phyloP scores from a whole-genome alignment of 2,888 invertebrate species.

The Sarcophaga subvicina region DNA sequence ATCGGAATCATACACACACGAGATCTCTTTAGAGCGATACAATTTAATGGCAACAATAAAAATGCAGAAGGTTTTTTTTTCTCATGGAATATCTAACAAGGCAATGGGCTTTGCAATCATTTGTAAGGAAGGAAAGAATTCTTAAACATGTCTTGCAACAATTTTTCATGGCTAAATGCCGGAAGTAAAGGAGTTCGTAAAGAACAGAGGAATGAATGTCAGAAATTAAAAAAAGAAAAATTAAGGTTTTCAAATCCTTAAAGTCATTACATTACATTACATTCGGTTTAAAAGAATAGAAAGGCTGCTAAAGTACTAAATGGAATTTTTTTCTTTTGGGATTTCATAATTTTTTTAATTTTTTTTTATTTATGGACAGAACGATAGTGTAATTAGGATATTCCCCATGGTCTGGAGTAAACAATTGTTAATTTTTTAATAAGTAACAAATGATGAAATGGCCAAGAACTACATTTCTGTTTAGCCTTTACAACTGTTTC shows the following conservation, averaged over 20 bases:
- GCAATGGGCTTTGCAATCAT: too few relatives aligned
- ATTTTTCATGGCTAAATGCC: constrained; percentile 63
- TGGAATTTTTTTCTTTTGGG: background rate
- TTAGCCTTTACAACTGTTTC: too few relatives aligned
- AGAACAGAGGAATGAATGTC: background rate
- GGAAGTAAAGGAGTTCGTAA: constrained; percentile 59
- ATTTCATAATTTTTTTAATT: too few relatives aligned
- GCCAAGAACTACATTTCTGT: too few relatives aligned
- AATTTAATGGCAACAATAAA: constrained; percentile 12
- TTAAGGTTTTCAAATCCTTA: background rate
- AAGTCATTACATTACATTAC: background rate
- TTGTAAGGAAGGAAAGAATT: too few relatives aligned
- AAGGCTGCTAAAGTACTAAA: background rate
- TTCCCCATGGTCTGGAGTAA: too few relatives aligned
- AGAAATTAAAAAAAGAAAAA: background rate
- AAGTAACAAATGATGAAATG: too few relatives aligned
- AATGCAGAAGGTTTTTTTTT: background rate
- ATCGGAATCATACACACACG: constrained; percentile 13
- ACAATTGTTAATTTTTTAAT: too few relatives aligned
- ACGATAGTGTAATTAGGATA: too few relatives aligned
- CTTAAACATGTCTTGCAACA: constrained; percentile 46
- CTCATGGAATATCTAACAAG: too few relatives aligned
- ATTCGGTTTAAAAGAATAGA: background rate
- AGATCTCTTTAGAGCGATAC: constrained; percentile 48
- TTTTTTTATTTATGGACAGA: too few relatives aligned